Base-by-base conservation (phyloP, 2,888 invertebrate genomes). In the Lepidocyrtinus sp. region DNA sequence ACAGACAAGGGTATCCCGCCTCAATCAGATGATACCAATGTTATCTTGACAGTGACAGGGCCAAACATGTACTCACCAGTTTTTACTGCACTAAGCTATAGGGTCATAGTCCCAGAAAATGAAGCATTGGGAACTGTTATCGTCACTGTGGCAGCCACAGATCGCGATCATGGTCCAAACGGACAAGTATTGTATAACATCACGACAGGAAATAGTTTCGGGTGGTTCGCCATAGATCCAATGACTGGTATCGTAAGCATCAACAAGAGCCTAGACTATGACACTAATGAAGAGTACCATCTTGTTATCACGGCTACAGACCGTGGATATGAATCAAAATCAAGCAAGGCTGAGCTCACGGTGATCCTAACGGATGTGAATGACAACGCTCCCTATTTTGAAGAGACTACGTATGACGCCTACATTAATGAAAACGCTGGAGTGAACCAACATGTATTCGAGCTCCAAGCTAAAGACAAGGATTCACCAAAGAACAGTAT, bases 311-410 rank as follows among this genome's bases (percentile, higher is more conserved):
- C 95, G 0, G 97, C 96, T 0, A 92, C 91, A 82, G 98, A 98
- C 90, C 90, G 95, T 68, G 97, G 95, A 0, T 90, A 89, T 84
- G 96, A 93, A 61, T 91, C 92, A 36, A 92, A 93, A 88, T 97
- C 94, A 1, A 96, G 95, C 88, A 93, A 94, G 85, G 95, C 95
- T 0, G 93, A 94, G 86, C 90, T 97, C 5, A 95, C 94, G 0
- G 93, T 98, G 0, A 94, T 94, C 71, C 90, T 98, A 0, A 95
- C 95, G 0, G 98, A 98, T 88, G 95, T 97, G 46, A 98, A 97
- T 88, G 97, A 98, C 87, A 97, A 98, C 88, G 93, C 96, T 9
- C 98, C 98, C 0, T 90, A 91, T 15, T 98, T 98, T 88, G 91
- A 93, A n/a, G 92, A 93, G 87, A 94, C 94, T 83, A 93, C 92